phyloP scores from a whole-genome alignment of 2,888 invertebrate genomes.

The Lymantria dispar region DNA sequence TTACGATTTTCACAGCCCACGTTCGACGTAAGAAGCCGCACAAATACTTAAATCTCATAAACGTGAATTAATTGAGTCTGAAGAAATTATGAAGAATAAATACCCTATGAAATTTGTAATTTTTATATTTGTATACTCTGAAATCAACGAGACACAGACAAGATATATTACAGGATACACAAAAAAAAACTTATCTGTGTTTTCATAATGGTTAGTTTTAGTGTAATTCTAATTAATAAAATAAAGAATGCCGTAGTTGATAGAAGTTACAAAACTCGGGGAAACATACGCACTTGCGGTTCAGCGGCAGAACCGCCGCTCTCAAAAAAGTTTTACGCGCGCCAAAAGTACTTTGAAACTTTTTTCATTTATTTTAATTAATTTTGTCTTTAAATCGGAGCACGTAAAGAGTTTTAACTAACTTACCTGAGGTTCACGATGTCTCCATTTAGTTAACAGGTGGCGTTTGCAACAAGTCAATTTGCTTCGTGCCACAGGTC shows the following conservation, averaged over 20 bases:
- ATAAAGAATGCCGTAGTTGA: background rate
- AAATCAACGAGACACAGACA: background rate
- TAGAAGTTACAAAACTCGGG: background rate
- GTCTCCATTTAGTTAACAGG: slow-evolving; percentile 74
- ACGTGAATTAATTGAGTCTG: background rate
- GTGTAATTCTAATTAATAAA: background rate
- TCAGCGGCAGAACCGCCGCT: slow-evolving; percentile 4
- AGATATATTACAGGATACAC: background rate
- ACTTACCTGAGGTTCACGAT: slow-evolving; percentile 68
- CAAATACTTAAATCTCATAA: background rate
- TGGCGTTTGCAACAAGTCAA: slow-evolving; percentile 75
- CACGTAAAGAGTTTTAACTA: slow-evolving; percentile 11
- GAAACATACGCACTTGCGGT: slow-evolving; percentile 8
- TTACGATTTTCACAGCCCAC: too few species aligned
- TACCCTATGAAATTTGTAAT: background rate
- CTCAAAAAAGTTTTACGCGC: slow-evolving; percentile 13
- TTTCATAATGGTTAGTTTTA: background rate
- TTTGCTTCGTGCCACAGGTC: slow-evolving; percentile 50
- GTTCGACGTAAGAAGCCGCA: background rate
- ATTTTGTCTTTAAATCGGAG: slow-evolving; percentile 9
- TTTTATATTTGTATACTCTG: background rate
- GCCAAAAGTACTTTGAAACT: slow-evolving; percentile 8
- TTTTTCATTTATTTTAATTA: slow-evolving; percentile 3
- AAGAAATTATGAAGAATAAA: background rate
- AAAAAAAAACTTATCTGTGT: background rate